Percentiles rank a stretch among this genome's conserved stretches.
These are phyloP conservation scores for Sebastes hubbsi DNA, from an alignment of 2,797 vertebrate genomes.

Conservation along the genomic window DNA sequence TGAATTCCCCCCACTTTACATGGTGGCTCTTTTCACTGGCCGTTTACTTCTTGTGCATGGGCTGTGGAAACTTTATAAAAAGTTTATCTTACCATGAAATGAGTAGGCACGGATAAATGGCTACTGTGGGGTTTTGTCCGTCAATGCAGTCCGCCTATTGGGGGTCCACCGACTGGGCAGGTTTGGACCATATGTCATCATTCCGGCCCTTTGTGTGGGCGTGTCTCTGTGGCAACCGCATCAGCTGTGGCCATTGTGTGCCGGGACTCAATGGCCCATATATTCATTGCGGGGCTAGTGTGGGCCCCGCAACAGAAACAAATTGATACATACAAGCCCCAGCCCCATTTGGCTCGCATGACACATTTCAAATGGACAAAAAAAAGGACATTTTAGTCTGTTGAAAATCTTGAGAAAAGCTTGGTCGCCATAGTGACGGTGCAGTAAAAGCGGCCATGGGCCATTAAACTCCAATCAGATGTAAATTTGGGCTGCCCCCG, in stretches of 20 bases:
- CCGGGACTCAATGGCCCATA: constrained; percentile 87
- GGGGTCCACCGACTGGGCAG: constrained; percentile 86
- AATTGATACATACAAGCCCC: constrained; percentile 94
- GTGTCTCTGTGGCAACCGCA: constrained; percentile 91
- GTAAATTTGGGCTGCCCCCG: constrained; percentile 88
- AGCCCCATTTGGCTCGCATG: constrained; percentile 86
- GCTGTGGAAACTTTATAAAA: constrained; percentile 81
- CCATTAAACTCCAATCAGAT: constrained; percentile 96
- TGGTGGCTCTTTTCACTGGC: constrained; percentile 81
- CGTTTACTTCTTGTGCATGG: constrained; percentile 78
- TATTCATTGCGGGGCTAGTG: constrained; percentile 89
- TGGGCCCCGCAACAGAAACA: constrained; percentile 89
- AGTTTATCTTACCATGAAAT: constrained; percentile 89
- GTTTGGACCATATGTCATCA: constrained; percentile 94
- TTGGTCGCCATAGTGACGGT: constrained; percentile 85
- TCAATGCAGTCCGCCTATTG: constrained; percentile 83
- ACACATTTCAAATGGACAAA: constrained; percentile 89
- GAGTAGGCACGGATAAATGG: constrained; percentile 85
- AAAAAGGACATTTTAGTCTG: constrained; percentile 90
- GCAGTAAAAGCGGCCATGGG: constrained; percentile 84
- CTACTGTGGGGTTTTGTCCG: constrained; percentile 83
- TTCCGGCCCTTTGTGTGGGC: constrained; percentile 85
- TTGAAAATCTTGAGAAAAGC: constrained; percentile 94
- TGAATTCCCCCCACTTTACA: constrained; percentile 85
- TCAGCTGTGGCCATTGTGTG: constrained; percentile 89